Evolutionary conservation across 2,797 vertebrate genomes (phyloP), one percentile per base, ranked within the genome.

Genomic region (Mormyrus proboscirostris): DNA sequence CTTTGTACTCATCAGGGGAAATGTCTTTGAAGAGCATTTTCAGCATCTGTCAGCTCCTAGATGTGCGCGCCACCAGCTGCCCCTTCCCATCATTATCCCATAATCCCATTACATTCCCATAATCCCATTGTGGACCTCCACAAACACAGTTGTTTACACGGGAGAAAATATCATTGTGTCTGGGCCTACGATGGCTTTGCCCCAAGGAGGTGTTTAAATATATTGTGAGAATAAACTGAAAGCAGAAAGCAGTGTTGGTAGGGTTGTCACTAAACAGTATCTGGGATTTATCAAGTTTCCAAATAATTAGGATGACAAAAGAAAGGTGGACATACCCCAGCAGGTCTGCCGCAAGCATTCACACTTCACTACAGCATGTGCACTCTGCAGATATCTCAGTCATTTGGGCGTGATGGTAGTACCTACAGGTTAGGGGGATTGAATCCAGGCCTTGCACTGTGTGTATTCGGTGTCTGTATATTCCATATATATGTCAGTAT

Each of bases 181-280:
- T 90, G 91, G 90, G 89, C 86, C 86, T 89, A 12, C 84, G 59
- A 89, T 87, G 86, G 91, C 90, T 92, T 90, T 92, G 92, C 90
- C 92, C 92, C 86, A 88, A 76, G 79, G 91, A 89, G 89, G 73
- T 6, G 87, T 91, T 91, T 90, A 88, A 92, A 91, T 29, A 33
- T 14, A 6, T 38, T 38, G 92, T 86, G 88, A 86, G 90, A 90
- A 91, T 82, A 88, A 90, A 91, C 76, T 91, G 90, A 92, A 89
- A 89, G 88, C 91, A 92, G 91, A 91, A 93, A 92, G 92, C 91
- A 91, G 38, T 90, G 90, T 92, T 90, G 91, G 91, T 90, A 12
- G 10, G 29, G 29, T 10, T 38, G 33, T 73, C 33, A 38, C 69
- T 33, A 12, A 16, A 16, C 5, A 10, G 14, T 41, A 73, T 22